Base-by-base conservation (phyloP, 2,888 invertebrate species). In the Drosophila kuntzei region DNA sequence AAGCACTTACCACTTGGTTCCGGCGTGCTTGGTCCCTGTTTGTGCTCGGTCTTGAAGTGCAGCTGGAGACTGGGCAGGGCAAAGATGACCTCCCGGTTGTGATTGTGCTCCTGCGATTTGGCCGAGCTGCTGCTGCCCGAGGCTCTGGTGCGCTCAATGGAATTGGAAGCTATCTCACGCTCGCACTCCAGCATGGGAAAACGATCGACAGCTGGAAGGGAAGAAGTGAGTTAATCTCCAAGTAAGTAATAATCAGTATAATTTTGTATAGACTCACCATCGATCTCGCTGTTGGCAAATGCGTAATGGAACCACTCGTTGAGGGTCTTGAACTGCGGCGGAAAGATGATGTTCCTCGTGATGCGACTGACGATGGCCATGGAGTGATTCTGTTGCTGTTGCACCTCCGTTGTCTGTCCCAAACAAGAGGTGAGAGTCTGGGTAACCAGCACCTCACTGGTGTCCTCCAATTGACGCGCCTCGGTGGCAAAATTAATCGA, bases 271-370 rank as follows among this genome's bases (percentile, higher is more conserved):
- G n/a, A 69, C 91, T 92, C 92, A 98, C 98, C 97, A 93, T 98
- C 98, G 60, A 98, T 96, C 93, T 98, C 98, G 91, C 97, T 97
- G 83, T 96, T 97, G 18, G 97, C 96, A 93, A 99, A 98, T 0
- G 98, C 97, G 92, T 99, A 99, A 87, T 97, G 96, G 93, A 99
- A 98, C 98, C 99, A 99, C 93, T 99, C 98, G 88, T 96, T 96
- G 39, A 98, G 94, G 36, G 96, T 96, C 92, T 98, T 97, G 93
- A 98, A 98, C 93, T 98, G 98, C 29, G 98, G 98, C 72, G 98
- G 98, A 93, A 98, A 98, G 69, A 98, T 95, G 70, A 98, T 95
- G 79, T 97, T 97, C 51, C 98, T 94, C 54, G 98, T 97, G 89
- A 98, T 96, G 90, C 97, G 95, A 90, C 98, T 98, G 58, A 99